Base-by-base conservation (phyloP, 2,797 vertebrate species). In the Schizopygopsis malacanthus region DNA sequence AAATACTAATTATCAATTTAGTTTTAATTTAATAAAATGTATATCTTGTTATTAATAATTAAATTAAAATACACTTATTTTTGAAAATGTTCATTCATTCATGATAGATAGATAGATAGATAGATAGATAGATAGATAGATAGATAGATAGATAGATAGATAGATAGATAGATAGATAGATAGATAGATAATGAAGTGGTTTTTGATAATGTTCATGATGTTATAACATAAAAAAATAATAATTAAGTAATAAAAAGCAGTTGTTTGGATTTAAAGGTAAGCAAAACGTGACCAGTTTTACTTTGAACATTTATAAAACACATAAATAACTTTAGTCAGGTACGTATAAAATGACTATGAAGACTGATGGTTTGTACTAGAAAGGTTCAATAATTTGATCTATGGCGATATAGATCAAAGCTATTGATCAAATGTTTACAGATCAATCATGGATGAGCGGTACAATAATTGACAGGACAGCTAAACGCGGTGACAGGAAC, bases 401-500 rank as follows among this genome's bases (percentile, higher is more conserved):
- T 85, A 85, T 85, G 50, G 52, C 8, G 39, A 79, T 71, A 79
- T 71, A 85, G 83, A 79, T 85, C 76, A 71, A 79, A 85, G n/a
- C 12, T 61, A 85, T 85, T 85, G 76, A 85, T 71, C 15, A 77
- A 43, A 70, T 45, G 63, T 70, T 84, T 22, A 79, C 75, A 78
- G 75, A 69, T 70, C 65, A 59, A 20, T 59, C 50, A 71, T 85
- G 83, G 28, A 71, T 71, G 83, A 81, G 47, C 47, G n/a, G 39
- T 63, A 71, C 69, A 54, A 33, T 71, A 67, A n/a, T 56, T 59
- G 76, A 79, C 83, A 85, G 83, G 76, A 85, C 80, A 90, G 88
- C 87, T 88, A 86, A 91, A 88, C 83, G 75, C 85, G 86, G 84
- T 43, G 70, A 67, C 59, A 75, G 81, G 84, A 84, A 86, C 61